These are phyloP conservation scores for Sylvia borin DNA, from an alignment of 2,797 vertebrate genomes.

Conservation along the genomic window DNA sequence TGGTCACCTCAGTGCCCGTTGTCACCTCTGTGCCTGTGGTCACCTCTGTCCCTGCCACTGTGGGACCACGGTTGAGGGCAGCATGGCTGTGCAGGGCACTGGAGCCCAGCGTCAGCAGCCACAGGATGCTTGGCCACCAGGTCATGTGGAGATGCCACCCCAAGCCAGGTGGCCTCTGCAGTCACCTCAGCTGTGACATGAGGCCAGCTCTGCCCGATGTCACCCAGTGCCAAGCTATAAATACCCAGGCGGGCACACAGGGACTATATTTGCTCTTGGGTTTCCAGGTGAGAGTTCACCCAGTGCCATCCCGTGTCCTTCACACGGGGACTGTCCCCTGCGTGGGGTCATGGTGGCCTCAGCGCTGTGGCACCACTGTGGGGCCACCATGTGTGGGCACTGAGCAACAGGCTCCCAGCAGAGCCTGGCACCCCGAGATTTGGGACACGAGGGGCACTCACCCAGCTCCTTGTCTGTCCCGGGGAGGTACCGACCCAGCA, in stretches of 20 bases:
- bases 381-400: rapidly evolving
- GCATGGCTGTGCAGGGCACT: rapidly evolving
- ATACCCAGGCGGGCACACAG: neutral
- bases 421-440: neutral
- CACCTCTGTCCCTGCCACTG: constrained; percentile 53
- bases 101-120: neutral
- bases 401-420: neutral
- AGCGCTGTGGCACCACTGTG: neutral
- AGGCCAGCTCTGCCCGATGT: neutral
- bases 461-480: constrained; percentile 81
- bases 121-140: neutral
- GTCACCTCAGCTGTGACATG: neutral
- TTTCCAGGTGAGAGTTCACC: constrained; percentile 64
- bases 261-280: constrained; percentile 6
- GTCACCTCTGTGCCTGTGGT: rapidly evolving
- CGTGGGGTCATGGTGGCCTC: rapidly evolving
- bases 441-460: constrained; percentile 58
- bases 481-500: constrained; percentile 87
- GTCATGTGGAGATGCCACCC: neutral
- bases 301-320: rapidly evolving
- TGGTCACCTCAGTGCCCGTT: rapidly evolving
- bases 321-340: neutral
- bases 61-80: neutral
- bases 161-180: neutral
- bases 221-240: constrained; percentile 31